Percentiles rank a stretch among this genome's conserved stretches.
Evolutionary conservation across 2,113 vertebrate genomes (phyloP).

Genomic region (Sapajus apella): DNA sequence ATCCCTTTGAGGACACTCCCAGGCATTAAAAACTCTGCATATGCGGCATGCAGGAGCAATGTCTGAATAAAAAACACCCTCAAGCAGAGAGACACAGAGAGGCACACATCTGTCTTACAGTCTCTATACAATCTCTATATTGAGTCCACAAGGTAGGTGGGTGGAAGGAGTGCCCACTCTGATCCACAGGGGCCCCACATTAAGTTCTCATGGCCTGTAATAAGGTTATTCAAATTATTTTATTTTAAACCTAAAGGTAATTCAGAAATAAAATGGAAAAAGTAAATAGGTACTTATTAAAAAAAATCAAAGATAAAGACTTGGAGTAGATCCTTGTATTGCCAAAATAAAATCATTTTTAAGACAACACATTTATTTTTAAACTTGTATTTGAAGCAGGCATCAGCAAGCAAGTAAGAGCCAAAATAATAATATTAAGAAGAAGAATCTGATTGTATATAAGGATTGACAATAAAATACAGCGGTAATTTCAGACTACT

Average conservation of each 20-base stretch:
- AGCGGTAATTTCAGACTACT: not conserved
- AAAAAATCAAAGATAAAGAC: not conserved
- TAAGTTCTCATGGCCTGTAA: not conserved
- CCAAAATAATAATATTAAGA: not conserved
- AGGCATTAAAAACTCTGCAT: not conserved
- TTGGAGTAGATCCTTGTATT: not conserved
- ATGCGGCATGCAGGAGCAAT: rapidly evolving
- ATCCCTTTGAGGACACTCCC: not conserved
- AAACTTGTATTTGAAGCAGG: not conserved
- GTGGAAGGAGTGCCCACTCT: not conserved
- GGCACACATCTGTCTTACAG: rapidly evolving
- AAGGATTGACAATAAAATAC: not conserved
- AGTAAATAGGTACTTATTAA: not conserved
- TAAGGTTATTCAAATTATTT: not conserved
- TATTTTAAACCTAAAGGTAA: not conserved
- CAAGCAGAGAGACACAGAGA: rapidly evolving
- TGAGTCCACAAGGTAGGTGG: too few species aligned
- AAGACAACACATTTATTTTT: not conserved
- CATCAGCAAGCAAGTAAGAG: not conserved
- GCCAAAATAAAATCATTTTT: not conserved
- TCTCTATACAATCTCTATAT: not conserved
- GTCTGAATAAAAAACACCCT: too few species aligned
- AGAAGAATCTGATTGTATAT: not conserved
- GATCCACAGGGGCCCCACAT: rapidly evolving
- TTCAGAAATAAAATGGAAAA: not conserved